phyloP scores from a whole-genome alignment of 2,797 vertebrate species.

The Manis crassicaudata region DNA sequence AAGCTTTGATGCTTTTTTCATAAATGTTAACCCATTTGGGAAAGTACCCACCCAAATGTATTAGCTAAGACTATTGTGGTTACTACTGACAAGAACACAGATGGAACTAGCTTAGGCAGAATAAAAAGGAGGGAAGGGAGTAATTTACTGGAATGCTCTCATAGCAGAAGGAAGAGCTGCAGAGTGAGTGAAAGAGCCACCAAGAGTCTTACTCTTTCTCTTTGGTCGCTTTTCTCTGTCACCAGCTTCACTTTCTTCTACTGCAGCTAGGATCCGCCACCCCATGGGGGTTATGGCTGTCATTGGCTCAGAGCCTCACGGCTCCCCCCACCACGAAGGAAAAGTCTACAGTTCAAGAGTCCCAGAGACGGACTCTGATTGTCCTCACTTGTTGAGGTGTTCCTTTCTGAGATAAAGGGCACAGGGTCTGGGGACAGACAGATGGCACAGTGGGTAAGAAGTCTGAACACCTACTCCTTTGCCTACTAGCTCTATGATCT shows the following conservation, averaged over 20 bases:
- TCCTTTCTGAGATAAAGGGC: background rate
- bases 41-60: background rate
- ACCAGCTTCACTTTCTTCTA: background rate
- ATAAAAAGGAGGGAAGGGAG: background rate
- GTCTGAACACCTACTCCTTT: background rate
- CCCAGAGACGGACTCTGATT: background rate
- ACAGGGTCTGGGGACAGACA: background rate
- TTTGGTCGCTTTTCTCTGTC: background rate
- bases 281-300: background rate
- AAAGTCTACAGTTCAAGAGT: background rate
- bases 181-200: background rate
- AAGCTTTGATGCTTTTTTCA: background rate
- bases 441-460: background rate
- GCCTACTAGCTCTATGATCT: background rate
- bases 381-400: background rate
- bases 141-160: background rate
- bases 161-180: background rate
- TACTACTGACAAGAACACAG: background rate
- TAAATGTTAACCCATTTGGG: background rate
- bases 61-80: background rate
- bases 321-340: background rate
- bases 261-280: background rate
- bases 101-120: background rate
- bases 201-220: background rate
- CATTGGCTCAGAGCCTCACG: background rate